These are phyloP conservation scores for Siphamia tubifer DNA, from an alignment of 2,113 vertebrate genomes.

Conservation along the genomic window DNA sequence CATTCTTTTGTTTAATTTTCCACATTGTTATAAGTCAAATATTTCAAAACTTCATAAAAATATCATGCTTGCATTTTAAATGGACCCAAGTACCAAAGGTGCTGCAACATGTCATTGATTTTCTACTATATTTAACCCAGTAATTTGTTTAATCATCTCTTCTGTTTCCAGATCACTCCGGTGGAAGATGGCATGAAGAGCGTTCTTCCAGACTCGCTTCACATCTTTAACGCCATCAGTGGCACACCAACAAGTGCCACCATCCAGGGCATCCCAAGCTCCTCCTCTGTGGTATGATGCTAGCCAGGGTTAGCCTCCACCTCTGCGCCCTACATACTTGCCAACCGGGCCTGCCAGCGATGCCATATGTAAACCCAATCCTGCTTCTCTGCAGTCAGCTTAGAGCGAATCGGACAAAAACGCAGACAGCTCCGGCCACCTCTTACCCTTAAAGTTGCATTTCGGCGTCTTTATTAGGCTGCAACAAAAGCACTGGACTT, in stretches of 20 bases:
- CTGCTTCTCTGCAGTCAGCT: constrained; percentile 5
- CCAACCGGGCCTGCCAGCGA: background rate
- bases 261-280: constrained; percentile 93
- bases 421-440: background rate
- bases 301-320: constrained; percentile 1
- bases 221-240: constrained; percentile 99
- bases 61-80: no score
- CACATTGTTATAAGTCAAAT: no score
- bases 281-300: constrained; percentile 92
- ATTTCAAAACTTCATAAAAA: no score
- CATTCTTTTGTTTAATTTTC: no score
- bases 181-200: constrained; percentile 91
- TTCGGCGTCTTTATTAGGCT: background rate
- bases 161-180: constrained; percentile 82
- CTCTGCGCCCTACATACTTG: background rate
- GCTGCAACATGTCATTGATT: no score
- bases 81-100: background rate
- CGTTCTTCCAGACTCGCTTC: constrained; percentile 90
- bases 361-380: background rate
- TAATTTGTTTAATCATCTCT: constrained; percentile 7
- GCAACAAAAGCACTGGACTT: constrained; percentile 31
- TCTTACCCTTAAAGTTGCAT: no score
- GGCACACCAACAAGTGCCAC: constrained; percentile 93
- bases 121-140: no score
- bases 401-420: constrained; percentile 13